Evolutionary conservation across 2,113 vertebrate genomes (phyloP).

Genomic region (Larimichthys polyactis): DNA sequence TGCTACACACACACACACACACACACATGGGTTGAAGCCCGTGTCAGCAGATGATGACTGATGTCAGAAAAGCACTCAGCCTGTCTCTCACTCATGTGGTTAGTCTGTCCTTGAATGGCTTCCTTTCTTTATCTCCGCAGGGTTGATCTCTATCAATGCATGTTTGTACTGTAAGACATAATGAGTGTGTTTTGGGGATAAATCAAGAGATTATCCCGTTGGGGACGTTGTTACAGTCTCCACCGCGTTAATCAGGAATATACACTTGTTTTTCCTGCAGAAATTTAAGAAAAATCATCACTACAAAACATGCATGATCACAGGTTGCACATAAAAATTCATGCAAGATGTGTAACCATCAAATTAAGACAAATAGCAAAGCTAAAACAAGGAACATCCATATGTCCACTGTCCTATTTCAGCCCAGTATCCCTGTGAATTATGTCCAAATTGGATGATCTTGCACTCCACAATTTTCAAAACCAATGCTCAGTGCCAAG

Average conservation of each 20-base stretch:
- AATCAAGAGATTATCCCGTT: too few relatives aligned
- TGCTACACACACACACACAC: slow-evolving; percentile 5
- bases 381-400: neutral
- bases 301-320: neutral
- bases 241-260: neutral
- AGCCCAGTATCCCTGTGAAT: too few relatives aligned
- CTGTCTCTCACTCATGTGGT: slow-evolving; percentile 16
- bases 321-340: neutral
- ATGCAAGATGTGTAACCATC: too few relatives aligned
- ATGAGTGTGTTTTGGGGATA: neutral
- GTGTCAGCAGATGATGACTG: slow-evolving; percentile 68
- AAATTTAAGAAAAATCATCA: neutral
- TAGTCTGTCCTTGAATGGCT: slow-evolving; percentile 40
- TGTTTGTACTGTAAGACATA: neutral
- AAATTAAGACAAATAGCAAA: too few relatives aligned
- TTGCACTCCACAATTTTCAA: neutral
- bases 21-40: slow-evolving; percentile 34
- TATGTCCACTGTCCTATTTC: neutral
- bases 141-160: neutral
- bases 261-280: neutral
- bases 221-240: too few relatives aligned
- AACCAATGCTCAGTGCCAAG: too few relatives aligned
- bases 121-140: neutral
- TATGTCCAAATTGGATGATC: neutral
- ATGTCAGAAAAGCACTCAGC: slow-evolving; percentile 57